Evolutionary conservation across 23 tunicate species (phyloP).

Genomic region (Styela plicata): DNA sequence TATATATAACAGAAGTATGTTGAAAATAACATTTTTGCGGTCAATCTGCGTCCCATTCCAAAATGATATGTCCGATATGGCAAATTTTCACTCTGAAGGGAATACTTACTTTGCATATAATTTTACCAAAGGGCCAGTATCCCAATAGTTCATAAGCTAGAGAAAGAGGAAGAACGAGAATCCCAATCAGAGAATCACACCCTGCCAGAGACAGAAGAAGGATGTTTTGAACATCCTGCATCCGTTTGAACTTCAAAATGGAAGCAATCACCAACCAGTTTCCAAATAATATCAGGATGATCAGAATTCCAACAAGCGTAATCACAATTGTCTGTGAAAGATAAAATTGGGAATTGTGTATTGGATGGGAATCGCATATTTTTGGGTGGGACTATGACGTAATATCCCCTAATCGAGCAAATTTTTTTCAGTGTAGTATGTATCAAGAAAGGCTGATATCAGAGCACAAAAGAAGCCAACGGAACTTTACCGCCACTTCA

Average conservation of each 20-base stretch:
- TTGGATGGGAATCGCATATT: neutral
- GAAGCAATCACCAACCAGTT: slow-evolving; percentile 10
- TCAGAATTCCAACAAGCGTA: neutral
- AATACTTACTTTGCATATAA: slow-evolving; percentile 5
- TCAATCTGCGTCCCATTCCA: too few species aligned
- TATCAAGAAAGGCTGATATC: neutral
- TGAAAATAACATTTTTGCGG: too few species aligned
- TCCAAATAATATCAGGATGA: neutral
- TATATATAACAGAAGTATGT: too few species aligned
- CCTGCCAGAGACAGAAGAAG: neutral
- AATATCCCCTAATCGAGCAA: neutral
- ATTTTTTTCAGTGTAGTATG: neutral
- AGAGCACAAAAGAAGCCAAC: neutral
- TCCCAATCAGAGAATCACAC: neutral
- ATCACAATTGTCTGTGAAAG: slow-evolving; percentile 1
- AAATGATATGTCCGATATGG: too few species aligned
- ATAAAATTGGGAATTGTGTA: neutral
- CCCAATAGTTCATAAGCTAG: neutral
- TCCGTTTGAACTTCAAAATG: neutral
- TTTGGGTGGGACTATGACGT: neutral
- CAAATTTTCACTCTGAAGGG: too few species aligned
- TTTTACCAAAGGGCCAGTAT: slow-evolving; percentile 1
- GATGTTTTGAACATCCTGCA: slow-evolving; percentile 5
- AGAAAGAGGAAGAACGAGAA: neutral
- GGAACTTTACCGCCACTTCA: too few species aligned